Evolutionary conservation across 1,140 invertebrate species (phyloP), one percentile per base, ranked within the genome.

Genomic region (Drosophila rufa): DNA sequence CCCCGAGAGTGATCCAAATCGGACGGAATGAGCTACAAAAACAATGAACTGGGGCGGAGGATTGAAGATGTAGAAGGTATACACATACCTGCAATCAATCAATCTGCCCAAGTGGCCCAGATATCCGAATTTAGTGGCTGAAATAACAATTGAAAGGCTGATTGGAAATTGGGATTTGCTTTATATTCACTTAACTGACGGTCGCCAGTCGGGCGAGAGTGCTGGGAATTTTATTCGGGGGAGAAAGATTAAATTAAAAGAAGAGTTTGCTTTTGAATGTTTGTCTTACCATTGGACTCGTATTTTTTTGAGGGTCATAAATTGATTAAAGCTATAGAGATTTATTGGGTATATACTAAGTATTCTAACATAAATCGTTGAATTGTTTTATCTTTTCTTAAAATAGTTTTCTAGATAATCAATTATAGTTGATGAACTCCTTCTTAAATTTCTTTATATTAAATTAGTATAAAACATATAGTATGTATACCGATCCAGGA

Each of bases 61-160:
- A 22, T 69, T 66, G 30, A 22, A 30, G 46, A 30, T 27, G 25
- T 30, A 22, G 6, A n/a, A 25, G 27, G 17, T 64, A 27, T 19
- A 27, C n/a, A 33, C 27, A 36, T 64, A 75, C 58, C 50, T 67
- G 71, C 62, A 75, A 77, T 77, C 75, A 77, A 77, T 77, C 75
- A 77, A 60, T 67, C 56, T 60, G 53, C 46, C 45, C 53, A 73
- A 73, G 69, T 73, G 53, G 53, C 69, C 69, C 69, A 71, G 68
- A 73, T 73, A 48, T 53, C 25, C 36, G 36, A 67, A 56, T 77
- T 77, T 77, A 68, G 75, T 77, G 71, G 64, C 74, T 77, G 48
- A 77, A 77, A 77, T 68, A 77, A 77, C 75, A 77, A 77, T 68
- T 58, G 50, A 75, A 66, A 45, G 40, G 19, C 73, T 76, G 71